Evolutionary conservation across 1,140 invertebrate species (phyloP).

Genomic region (Amphibalanus amphitrite): DNA sequence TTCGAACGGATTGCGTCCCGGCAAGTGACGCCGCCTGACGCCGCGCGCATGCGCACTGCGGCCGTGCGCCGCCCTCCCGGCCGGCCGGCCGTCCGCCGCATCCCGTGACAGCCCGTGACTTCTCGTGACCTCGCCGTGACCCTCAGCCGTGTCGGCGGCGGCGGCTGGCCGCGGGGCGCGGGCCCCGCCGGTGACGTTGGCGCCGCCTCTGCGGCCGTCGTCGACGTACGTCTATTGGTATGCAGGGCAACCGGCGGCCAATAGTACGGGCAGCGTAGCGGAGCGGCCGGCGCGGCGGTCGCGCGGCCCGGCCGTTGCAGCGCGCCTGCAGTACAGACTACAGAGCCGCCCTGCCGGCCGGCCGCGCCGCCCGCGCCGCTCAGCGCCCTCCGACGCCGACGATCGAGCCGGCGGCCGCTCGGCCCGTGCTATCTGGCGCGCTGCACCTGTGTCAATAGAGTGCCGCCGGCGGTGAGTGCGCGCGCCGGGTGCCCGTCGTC

Average conservation of each 20-base stretch:
- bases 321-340: not conserved
- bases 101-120: too few species aligned
- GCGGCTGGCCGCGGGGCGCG: not conserved
- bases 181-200: too few species aligned
- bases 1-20: not conserved
- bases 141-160: not conserved
- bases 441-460: not conserved
- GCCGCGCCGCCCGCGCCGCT: too few species aligned
- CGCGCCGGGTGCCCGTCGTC: too few species aligned
- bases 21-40: too few species aligned
- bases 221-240: not conserved
- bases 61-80: not conserved
- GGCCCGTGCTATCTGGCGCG: not conserved
- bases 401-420: not conserved
- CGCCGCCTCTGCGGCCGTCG: not conserved
- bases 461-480: too few species aligned
- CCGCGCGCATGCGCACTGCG: too few species aligned
- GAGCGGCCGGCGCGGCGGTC: too few species aligned
- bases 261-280: not conserved
- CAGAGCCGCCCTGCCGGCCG: not conserved
- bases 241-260: not conserved
- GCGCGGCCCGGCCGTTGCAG: not conserved
- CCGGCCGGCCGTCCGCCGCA: too few species aligned
- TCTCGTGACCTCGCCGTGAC: not conserved
- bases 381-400: too few species aligned